Evolutionary conservation across 2,113 vertebrate species (phyloP).

Genomic region (Carassius carassius): DNA sequence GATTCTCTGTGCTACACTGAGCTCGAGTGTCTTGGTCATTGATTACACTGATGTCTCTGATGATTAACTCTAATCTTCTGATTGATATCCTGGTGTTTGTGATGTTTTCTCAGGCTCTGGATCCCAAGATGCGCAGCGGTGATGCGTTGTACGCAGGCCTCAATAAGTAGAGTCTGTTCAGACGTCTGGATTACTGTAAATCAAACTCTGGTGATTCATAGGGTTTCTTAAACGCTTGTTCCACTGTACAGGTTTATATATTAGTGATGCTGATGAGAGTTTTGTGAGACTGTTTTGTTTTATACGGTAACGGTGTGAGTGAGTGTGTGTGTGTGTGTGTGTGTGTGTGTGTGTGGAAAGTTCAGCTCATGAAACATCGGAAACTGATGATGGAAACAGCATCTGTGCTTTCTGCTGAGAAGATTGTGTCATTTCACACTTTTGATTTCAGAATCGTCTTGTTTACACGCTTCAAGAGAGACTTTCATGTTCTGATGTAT

Average conservation of each 20-base stretch:
- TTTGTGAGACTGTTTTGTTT: not conserved
- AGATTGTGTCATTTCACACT: conserved; percentile 1
- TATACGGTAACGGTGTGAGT: not conserved
- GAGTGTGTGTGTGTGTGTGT: not conserved
- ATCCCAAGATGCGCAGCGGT: not conserved
- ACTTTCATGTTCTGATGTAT: not conserved
- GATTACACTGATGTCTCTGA: too few relatives aligned
- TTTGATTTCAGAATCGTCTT: not conserved
- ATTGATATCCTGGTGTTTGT: not conserved
- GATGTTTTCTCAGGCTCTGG: not conserved
- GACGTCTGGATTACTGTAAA: not conserved
- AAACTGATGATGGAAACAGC: conserved; percentile 18
- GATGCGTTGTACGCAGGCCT: not conserved
- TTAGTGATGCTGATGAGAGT: not conserved
- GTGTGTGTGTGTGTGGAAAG: conserved; percentile 33
- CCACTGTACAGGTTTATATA: not conserved
- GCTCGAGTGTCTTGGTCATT: not conserved
- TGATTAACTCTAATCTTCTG: not conserved
- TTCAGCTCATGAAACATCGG: not conserved
- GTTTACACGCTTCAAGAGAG: not conserved
- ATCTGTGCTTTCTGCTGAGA: not conserved
- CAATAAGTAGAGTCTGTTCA: not conserved
- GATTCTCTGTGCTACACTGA: not conserved
- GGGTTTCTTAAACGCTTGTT: not conserved
- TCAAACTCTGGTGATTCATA: not conserved